Conservation (phyloP, 2,113 vertebrate genomes). For the Eulemur macaco region DNA sequence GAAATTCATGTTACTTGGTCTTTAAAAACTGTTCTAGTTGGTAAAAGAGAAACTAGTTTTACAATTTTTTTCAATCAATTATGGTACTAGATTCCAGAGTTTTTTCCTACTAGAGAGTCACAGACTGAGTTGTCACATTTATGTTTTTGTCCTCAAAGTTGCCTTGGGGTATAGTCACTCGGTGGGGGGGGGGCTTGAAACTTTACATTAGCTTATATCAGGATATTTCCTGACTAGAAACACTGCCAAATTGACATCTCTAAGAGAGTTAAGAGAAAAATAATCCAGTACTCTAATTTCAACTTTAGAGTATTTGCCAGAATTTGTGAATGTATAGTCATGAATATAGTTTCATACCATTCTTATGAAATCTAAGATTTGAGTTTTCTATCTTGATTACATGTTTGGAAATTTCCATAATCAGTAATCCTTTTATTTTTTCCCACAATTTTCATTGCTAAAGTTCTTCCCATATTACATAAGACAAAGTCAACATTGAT, state of each 20-base stretch:
- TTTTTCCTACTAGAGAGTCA: not conserved
- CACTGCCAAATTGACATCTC: not conserved
- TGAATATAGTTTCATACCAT: not conserved
- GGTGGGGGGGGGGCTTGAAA: not conserved
- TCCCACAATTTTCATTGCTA: not conserved
- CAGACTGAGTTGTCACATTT: not conserved
- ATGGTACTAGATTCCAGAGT: not conserved
- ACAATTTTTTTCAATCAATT: not conserved
- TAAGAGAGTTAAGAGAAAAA: slow-evolving; percentile 37
- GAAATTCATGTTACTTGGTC: not conserved
- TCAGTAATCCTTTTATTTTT: not conserved
- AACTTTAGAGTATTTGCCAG: not conserved
- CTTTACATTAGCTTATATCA: not conserved
- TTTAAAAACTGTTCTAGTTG: not conserved
- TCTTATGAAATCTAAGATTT: slow-evolving; percentile 37
- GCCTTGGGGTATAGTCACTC: not conserved
- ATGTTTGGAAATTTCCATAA: slow-evolving; percentile 33
- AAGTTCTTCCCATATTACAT: not conserved
- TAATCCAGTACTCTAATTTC: slow-evolving; percentile 20
- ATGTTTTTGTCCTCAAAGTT: not conserved
- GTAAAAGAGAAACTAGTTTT: not conserved
- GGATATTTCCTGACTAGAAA: not conserved
- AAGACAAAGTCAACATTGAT: not conserved
- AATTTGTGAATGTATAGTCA: not conserved
- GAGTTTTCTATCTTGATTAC: slow-evolving; percentile 38